Evolutionary conservation across 2,888 invertebrate species (phyloP), one percentile per base, ranked within the genome.

Genomic region (Choristoneura rosaceana): DNA sequence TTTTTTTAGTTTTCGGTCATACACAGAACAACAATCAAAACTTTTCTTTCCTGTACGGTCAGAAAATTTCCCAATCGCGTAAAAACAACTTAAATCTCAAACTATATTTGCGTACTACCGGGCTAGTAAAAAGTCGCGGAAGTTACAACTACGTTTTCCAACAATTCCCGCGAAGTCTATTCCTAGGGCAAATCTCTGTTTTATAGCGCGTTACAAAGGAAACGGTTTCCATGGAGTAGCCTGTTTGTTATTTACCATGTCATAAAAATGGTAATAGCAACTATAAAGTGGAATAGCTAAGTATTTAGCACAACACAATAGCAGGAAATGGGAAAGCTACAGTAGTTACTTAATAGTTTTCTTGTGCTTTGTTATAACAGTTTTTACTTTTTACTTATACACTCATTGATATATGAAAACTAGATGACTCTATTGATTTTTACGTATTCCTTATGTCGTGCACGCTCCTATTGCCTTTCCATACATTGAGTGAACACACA

Each of bases 91-190:
- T 25, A 25, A 25, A 25, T 25, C 25, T 25, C 25, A 25, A 25
- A 25, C n/a, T n/a, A n/a, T n/a, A n/a, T n/a, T n/a, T n/a, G n/a
- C n/a, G n/a, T 34, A 34, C 34, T 34, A 5, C 4, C 38, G 38
- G 38, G 25, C 45, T 38, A 47, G 15, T 70, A 71, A 65, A 71
- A 71, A 71, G 66, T 61, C 52, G 66, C 66, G 71, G 66, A 71
- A 71, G 52, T n/a, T 55, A 34, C n/a, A n/a, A 70, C 61, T 61
- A 52, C 60, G 61, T 70, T 70, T 64, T 47, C 61, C 50, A 66
- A 55, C 52, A 34, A 66, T 61, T 71, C 71, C 52, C 52, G 66
- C 66, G 17, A 60, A 61, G 41, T 62, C 43, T 45, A 25, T 62
- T 62, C 62, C 62, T 25, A 43, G 43, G 43, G 45, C 43, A 43